Evolutionary conservation across 2,888 invertebrate genomes (phyloP), one percentile per base, ranked within the genome.

Genomic region (Julus scandinavius): DNA sequence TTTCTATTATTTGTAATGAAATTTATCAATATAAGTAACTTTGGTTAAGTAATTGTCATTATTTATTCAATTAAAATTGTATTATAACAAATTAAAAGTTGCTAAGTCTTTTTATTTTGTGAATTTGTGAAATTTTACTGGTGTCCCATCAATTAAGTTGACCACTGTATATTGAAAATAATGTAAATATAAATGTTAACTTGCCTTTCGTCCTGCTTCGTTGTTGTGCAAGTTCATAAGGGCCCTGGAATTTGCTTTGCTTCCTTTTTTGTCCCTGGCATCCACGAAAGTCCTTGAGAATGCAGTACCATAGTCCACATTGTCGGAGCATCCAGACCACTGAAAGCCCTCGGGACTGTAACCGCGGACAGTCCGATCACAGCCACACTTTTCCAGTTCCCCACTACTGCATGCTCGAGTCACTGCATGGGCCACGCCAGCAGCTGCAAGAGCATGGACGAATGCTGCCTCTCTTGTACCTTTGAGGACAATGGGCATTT

Each of bases 321-420:
- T 92, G 90, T 92, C 91, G 7, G 91, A 91, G 88, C 92, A 92
- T 0, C 92, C 92, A 9, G 92, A 92, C 92, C 92, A 92, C 90
- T 92, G 91, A 90, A 92, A 92, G 40, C 91, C 91, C 41, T 88
- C 80, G 5, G 91, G 89, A n/a, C 90, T 90, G 89, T 90, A 89
- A 7, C 91, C 91, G 41, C 91, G 89, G n/a, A 92, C 90, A 17
- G 92, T 92, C 84, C 91, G 89, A 90, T 93, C 93, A 90, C 93
- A 93, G 11, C 93, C 93, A 89, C 93, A 93, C 87, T 92, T 91
- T 20, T 92, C 92, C 89, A 93, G 91, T 41, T 91, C 90, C 6
- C 93, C 93, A 40, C 91, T 90, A 40, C 92, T 92, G 91, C 93
- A 93, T 87, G 93, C 92, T 15, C 92, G 91, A 0, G 93, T 93